Evolutionary conservation across 2,888 invertebrate genomes (phyloP).

Genomic region (Strigamia maritima): DNA sequence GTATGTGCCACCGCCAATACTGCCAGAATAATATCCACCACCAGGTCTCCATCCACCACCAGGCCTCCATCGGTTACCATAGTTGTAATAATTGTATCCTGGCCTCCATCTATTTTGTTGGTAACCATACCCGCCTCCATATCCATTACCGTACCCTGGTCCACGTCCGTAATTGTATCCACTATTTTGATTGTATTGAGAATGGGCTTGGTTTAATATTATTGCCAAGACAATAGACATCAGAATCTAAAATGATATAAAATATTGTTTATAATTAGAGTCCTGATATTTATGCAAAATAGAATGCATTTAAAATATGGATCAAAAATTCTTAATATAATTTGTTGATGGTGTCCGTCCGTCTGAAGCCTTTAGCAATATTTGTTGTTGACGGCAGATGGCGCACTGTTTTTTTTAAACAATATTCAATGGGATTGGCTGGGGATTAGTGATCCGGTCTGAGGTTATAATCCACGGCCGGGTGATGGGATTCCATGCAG

Average conservation of each 20-base stretch:
- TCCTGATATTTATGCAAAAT: no score
- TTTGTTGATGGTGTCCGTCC: no score
- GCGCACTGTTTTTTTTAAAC: no score
- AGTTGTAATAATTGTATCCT: not conserved
- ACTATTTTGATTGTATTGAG: not conserved
- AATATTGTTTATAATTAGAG: no score
- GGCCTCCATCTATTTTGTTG: not conserved
- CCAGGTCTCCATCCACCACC: not conserved
- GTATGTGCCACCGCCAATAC: constrained; percentile 11
- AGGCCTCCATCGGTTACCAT: not conserved
- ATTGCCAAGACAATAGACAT: not conserved
- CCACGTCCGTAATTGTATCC: not conserved
- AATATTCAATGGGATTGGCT: no score
- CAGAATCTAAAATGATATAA: not conserved
- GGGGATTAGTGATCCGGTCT: no score
- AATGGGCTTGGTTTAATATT: not conserved
- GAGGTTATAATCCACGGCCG: no score
- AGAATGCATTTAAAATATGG: no score
- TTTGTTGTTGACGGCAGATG: no score
- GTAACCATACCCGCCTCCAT: not conserved
- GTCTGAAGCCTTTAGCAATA: no score
- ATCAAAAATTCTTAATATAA: no score
- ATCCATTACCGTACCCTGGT: not conserved
- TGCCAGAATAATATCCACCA: not conserved
- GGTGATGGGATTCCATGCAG: no score